These are phyloP conservation scores for Eulemur rufifrons DNA, from an alignment of 2,113 vertebrate species.

Conservation along the genomic window DNA sequence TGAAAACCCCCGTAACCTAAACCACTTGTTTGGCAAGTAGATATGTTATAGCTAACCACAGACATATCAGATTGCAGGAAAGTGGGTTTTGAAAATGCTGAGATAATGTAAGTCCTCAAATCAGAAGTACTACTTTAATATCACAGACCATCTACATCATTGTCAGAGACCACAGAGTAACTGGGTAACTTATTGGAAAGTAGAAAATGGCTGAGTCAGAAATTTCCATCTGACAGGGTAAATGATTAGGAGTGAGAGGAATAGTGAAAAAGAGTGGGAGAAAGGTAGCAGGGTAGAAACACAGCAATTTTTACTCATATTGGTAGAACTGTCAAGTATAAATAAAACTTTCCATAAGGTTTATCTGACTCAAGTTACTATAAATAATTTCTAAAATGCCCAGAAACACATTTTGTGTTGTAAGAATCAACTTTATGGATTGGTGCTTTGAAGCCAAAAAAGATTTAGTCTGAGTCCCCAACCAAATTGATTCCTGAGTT, in stretches of 20 bases:
- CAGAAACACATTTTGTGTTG: background rate
- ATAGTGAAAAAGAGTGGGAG: background rate
- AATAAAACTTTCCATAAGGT: background rate
- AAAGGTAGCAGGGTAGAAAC: background rate
- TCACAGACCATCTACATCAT: conserved; percentile 67
- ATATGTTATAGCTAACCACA: conserved; percentile 57
- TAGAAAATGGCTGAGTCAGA: conserved; percentile 64
- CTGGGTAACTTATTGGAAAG: conserved; percentile 51
- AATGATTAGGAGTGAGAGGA: background rate
- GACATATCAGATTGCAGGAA: conserved; percentile 44
- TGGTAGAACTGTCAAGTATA: background rate
- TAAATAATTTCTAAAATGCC: background rate
- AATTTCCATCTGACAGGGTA: conserved; percentile 44
- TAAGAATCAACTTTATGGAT: background rate
- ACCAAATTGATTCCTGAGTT: background rate
- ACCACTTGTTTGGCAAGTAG: conserved; percentile 67
- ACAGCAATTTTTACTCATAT: background rate
- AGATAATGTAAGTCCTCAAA: conserved; percentile 60
- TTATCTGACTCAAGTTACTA: background rate
- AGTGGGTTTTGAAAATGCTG: conserved; percentile 74
- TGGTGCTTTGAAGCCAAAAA: background rate
- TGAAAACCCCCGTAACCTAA: conserved; percentile 64
- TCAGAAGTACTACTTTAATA: conserved; percentile 65
- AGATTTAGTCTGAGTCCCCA: background rate
- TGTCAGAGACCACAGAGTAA: conserved; percentile 72